Conservation (phyloP, 2,113 vertebrate genomes). For the Machaerirhynchus nigripectus region DNA sequence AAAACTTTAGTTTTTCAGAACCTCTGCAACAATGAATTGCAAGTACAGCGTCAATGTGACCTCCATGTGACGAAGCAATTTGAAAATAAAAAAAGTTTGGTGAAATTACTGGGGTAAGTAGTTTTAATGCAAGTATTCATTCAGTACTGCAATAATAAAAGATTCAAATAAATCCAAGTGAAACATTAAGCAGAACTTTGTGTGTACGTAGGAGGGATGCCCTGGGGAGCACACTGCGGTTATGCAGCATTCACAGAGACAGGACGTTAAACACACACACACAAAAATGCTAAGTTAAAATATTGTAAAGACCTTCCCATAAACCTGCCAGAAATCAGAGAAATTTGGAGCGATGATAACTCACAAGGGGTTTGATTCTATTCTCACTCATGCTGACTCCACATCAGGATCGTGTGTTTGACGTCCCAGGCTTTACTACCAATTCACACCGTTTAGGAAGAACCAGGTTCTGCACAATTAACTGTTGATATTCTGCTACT, state of each 20-base stretch:
- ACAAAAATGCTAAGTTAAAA: not conserved
- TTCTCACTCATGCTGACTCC: not conserved
- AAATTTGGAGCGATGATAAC: not conserved
- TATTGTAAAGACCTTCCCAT: not conserved
- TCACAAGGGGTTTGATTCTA: not conserved
- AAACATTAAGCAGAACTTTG: slow-evolving; percentile 26
- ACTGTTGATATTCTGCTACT: not conserved
- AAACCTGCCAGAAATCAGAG: slow-evolving; percentile 23
- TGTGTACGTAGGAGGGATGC: slow-evolving; percentile 11
- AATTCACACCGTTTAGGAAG: not conserved
- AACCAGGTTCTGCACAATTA: not conserved
- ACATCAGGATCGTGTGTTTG: not conserved
- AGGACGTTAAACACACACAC: slow-evolving; percentile 6
- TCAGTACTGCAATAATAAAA: slow-evolving; percentile 8
- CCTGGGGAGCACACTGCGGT: not conserved
- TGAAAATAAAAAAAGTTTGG: not conserved
- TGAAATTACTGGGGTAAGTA: not conserved
- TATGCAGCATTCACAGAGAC: not conserved
- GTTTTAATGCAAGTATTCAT: slow-evolving; percentile 12
- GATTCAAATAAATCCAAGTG: slow-evolving; percentile 37
- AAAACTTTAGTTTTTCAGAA: not conserved
- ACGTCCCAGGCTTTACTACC: not conserved
- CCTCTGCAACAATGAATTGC: not conserved
- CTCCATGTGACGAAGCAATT: not conserved
- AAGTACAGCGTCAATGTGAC: not conserved